phyloP scores from a whole-genome alignment of 2,888 invertebrate species.

The Achlya flavicornis region DNA sequence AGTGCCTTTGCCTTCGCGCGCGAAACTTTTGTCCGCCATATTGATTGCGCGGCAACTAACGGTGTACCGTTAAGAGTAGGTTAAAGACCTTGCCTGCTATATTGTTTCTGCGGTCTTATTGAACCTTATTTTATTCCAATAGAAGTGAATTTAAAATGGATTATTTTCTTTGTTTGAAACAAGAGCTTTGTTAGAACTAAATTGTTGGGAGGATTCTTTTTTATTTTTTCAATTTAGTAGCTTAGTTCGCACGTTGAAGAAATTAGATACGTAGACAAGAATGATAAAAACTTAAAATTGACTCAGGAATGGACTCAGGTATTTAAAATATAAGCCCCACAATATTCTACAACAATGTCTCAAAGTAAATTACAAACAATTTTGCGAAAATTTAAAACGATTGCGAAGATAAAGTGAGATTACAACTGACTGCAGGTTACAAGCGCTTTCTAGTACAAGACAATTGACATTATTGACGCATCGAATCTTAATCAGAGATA shows the following conservation, averaged over 20 bases:
- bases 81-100: slow-evolving; percentile 48
- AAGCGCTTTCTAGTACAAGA: background rate
- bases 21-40: slow-evolving; percentile 47
- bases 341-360: background rate
- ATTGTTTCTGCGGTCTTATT: slow-evolving; percentile 18
- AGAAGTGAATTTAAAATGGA: background rate
- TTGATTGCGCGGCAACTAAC: slow-evolving; percentile 60
- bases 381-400: background rate
- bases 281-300: background rate
- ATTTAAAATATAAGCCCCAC: background rate
- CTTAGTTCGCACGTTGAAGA: background rate
- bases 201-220: background rate
- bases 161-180: background rate
- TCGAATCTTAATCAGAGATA: background rate
- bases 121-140: background rate
- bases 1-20: slow-evolving; percentile 37
- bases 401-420: background rate
- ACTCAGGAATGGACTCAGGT: background rate
- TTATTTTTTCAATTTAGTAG: background rate
- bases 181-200: background rate
- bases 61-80: slow-evolving; percentile 53
- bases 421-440: background rate
- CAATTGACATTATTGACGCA: slow-evolving; percentile 2
- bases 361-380: background rate
- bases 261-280: background rate